Base-by-base conservation (phyloP, 53 echinoderm and acorn worm genomes). In the Crossaster papposus region DNA sequence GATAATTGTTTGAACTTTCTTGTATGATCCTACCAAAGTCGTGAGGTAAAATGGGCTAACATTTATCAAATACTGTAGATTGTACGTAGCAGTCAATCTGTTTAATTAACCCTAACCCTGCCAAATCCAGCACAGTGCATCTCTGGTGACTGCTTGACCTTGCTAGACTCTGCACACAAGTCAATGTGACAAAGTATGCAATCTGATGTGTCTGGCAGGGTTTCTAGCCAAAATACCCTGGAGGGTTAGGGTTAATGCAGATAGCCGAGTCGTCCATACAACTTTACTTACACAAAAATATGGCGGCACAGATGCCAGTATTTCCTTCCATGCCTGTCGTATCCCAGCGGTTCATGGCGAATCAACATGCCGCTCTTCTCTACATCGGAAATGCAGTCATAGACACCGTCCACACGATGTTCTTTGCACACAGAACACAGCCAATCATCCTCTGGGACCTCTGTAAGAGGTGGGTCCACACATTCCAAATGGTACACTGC, bases 371-470 rank as follows among this genome's bases (percentile, higher is more conserved):
- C 99, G 89, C 96, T 93, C 75, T 93, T 99, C 82, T 99, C 99
- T 54, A 99, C 93, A 58, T 99, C 99, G n/a, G 99, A 96, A 36
- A 99, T 92, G 65, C 95, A 96, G 73, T 95, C 95, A 77, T 82
- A 91, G 32, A 96, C 96, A 1, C 99, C 99, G n/a, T 80, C 89
- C 10, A 99, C 94, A 5, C 90, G 93, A 88, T 99, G 96, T 64
- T 91, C 94, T 64, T 87, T 74, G 85, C 96, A 99, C 0, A 99
- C 93, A 30, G 96, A 90, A 70, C 99, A 99, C 77, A 96, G 71
- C 99, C 99, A 99, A 35, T 99, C 96, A 80, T 99, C 99, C 75
- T 99, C 99, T 72, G 99, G 99, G 22, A 99, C 99, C 81, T 96
- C 98, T 20, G 92, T 93, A 30, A 99, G 87, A 14, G 91, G 92